These are phyloP conservation scores for Drosophila incognita DNA, from an alignment of 2,888 invertebrate species.

Conservation along the genomic window DNA sequence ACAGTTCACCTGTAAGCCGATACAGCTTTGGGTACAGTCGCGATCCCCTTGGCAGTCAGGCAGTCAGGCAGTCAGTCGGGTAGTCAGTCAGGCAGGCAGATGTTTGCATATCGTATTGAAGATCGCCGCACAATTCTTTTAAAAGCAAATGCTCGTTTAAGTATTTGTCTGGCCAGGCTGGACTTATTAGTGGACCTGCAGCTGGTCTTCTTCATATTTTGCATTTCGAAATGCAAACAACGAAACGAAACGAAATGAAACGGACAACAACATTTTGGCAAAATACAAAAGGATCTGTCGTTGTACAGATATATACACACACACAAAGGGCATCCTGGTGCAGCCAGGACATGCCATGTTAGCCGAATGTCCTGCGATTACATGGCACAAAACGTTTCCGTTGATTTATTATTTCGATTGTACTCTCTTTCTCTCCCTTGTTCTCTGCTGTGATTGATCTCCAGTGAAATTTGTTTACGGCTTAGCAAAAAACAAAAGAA, in stretches of 20 bases:
- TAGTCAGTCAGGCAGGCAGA: slow-evolving; percentile 49
- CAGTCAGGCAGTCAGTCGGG: neutral
- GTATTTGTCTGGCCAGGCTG: slow-evolving; percentile 21
- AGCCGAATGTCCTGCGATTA: slow-evolving; percentile 48
- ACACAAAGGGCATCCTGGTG: slow-evolving; percentile 48
- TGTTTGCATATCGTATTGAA: slow-evolving; percentile 73
- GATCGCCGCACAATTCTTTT: slow-evolving; percentile 65
- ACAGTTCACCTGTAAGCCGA: slow-evolving; percentile 43
- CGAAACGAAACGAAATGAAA: slow-evolving; percentile 29
- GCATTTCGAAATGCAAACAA: slow-evolving; percentile 75
- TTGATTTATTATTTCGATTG: slow-evolving; percentile 52
- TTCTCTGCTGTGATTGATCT: slow-evolving; percentile 63
- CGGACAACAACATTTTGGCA: slow-evolving; percentile 45
- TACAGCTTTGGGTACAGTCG: slow-evolving; percentile 61
- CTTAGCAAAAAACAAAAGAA: slow-evolving; percentile 47
- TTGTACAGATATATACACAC: slow-evolving; percentile 20
- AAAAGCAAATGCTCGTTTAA: slow-evolving; percentile 50
- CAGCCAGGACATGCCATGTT: slow-evolving; percentile 46
- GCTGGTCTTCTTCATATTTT: slow-evolving; percentile 60
- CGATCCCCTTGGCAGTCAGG: slow-evolving; percentile 5
- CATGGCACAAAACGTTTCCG: slow-evolving; percentile 56
- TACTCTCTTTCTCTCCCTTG: neutral
- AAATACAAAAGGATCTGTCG: slow-evolving; percentile 50
- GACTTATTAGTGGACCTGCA: slow-evolving; percentile 38
- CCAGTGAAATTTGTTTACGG: slow-evolving; percentile 63